Conservation (phyloP, 1,140 invertebrate species). For the Magallana ariakensis region DNA sequence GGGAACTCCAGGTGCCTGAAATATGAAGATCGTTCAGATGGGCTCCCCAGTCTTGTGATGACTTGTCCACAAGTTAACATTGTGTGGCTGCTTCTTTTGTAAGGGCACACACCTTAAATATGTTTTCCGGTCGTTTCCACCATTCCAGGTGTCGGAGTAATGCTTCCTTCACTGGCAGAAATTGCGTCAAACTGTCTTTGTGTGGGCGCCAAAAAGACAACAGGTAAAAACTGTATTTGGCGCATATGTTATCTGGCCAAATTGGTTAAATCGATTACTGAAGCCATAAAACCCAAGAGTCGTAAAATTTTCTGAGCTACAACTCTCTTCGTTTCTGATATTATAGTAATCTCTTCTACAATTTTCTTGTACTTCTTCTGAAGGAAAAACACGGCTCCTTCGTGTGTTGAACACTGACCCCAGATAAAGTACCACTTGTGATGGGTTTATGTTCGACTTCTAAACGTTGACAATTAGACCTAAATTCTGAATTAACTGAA, state of each 20-base stretch:
- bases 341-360: neutral
- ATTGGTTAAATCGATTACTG: slow-evolving; percentile 41
- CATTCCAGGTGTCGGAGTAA: slow-evolving; percentile 3
- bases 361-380: neutral
- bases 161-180: neutral
- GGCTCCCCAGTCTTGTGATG: slow-evolving; percentile 22
- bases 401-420: neutral
- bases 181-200: neutral
- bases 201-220: slow-evolving; percentile 39
- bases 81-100: neutral
- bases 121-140: slow-evolving; percentile 20
- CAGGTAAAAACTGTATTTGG: slow-evolving; percentile 45
- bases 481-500: too few relatives aligned
- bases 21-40: slow-evolving; percentile 21
- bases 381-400: neutral
- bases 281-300: slow-evolving; percentile 35
- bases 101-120: slow-evolving; percentile 32
- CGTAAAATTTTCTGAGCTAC: neutral
- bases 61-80: slow-evolving; percentile 32
- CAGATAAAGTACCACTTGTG: too few relatives aligned
- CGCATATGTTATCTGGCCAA: slow-evolving; percentile 37
- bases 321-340: neutral
- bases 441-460: too few relatives aligned
- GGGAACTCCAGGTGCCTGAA: slow-evolving; percentile 3
- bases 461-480: too few relatives aligned